Percentiles rank a stretch among this genome's conserved stretches.
These are phyloP conservation scores for Cygnus olor DNA, from an alignment of 2,797 vertebrate genomes.

Conservation along the genomic window DNA sequence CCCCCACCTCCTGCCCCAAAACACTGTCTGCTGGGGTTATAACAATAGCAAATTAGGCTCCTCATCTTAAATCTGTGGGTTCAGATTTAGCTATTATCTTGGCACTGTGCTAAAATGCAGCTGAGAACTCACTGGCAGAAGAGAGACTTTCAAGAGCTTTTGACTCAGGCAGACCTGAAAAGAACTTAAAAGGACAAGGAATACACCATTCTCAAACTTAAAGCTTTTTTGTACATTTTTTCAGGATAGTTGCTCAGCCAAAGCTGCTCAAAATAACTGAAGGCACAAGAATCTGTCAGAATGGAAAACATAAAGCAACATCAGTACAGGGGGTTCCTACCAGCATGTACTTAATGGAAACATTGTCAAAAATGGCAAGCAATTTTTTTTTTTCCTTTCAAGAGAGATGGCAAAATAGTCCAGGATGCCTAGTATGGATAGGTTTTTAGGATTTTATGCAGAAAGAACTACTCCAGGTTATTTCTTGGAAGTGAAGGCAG, in stretches of 20 bases:
- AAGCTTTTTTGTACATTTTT: conserved; percentile 14
- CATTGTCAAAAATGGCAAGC: neutral
- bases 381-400: neutral
- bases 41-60: neutral
- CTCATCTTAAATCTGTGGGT: neutral
- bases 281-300: conserved; percentile 47
- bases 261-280: conserved; percentile 15
- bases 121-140: neutral
- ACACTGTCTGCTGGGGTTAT: neutral
- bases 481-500: conserved; percentile 48
- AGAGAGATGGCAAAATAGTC: conserved; percentile 4
- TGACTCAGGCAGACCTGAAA: conserved; percentile 20
- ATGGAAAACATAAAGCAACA: neutral
- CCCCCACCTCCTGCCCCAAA: neutral
- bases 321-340: conserved; percentile 18
- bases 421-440: conserved; percentile 14
- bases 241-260: conserved; percentile 1
- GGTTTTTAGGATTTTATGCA: neutral
- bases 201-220: neutral
- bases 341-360: conserved; percentile 1
- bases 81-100: neutral
- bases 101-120: neutral
- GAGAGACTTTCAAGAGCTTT: neutral
- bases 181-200: conserved; percentile 25
- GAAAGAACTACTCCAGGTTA: conserved; percentile 39